These are phyloP conservation scores for Candidula unifasciata DNA, from an alignment of 2,888 invertebrate species.

Conservation along the genomic window DNA sequence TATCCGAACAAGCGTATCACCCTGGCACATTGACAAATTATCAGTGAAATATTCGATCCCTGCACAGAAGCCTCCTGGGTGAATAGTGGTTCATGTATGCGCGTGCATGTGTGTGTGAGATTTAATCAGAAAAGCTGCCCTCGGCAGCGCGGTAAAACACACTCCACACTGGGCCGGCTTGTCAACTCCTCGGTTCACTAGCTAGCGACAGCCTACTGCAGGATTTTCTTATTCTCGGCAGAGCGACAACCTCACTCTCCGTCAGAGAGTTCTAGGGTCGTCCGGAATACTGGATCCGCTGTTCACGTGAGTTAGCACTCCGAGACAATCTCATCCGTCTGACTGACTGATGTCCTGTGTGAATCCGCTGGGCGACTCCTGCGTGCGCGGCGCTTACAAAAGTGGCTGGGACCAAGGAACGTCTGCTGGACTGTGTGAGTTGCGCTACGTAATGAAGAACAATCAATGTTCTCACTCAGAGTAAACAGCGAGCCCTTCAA, in stretches of 20 bases:
- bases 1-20: too few relatives aligned
- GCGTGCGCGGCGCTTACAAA: background rate
- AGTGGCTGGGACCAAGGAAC: background rate
- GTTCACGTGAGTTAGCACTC: slow-evolving; percentile 2
- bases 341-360: background rate
- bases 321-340: background rate
- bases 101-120: background rate
- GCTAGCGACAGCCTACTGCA: background rate
- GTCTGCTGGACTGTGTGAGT: background rate
- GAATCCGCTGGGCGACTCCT: background rate
- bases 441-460: background rate
- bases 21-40: background rate
- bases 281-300: background rate
- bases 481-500: too few relatives aligned
- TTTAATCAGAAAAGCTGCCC: background rate
- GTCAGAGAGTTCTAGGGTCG: background rate
- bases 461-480: background rate
- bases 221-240: background rate
- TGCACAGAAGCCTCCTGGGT: background rate
- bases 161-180: background rate
- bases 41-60: background rate
- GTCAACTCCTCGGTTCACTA: background rate
- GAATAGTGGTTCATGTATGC: background rate
- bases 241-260: background rate
- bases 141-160: background rate